Conservation (phyloP, 1,140 invertebrate genomes). For the Pissodes strobi region DNA sequence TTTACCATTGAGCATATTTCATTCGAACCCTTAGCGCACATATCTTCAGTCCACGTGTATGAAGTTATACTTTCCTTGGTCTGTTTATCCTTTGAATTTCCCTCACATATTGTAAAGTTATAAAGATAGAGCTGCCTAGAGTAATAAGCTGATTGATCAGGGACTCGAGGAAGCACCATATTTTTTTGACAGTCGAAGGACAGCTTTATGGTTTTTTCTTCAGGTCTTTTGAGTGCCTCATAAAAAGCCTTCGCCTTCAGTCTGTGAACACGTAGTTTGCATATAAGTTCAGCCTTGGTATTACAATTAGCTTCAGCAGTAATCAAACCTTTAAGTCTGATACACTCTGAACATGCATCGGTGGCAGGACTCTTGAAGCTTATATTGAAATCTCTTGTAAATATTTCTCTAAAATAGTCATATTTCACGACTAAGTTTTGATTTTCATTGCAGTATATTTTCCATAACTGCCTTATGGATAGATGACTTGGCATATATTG, state of each 20-base stretch:
- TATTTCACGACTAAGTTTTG: not conserved
- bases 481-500: not conserved
- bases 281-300: too few relatives aligned
- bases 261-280: too few relatives aligned
- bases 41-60: not conserved
- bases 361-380: not conserved
- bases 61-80: not conserved
- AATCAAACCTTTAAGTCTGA: not conserved
- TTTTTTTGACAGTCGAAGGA: too few relatives aligned
- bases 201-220: not conserved
- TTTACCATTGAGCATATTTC: too few relatives aligned
- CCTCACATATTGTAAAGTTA: constrained; percentile 2
- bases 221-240: not conserved
- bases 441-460: too few relatives aligned
- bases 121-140: not conserved
- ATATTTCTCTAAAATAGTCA: not conserved
- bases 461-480: not conserved
- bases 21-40: not conserved
- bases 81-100: not conserved
- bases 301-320: too few relatives aligned
- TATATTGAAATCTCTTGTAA: not conserved
- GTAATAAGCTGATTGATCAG: not conserved
- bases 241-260: too few relatives aligned
- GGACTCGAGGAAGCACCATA: too few relatives aligned
- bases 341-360: not conserved